phyloP scores from a whole-genome alignment of 2,888 invertebrate species.

The Liposcelis brunnea region DNA sequence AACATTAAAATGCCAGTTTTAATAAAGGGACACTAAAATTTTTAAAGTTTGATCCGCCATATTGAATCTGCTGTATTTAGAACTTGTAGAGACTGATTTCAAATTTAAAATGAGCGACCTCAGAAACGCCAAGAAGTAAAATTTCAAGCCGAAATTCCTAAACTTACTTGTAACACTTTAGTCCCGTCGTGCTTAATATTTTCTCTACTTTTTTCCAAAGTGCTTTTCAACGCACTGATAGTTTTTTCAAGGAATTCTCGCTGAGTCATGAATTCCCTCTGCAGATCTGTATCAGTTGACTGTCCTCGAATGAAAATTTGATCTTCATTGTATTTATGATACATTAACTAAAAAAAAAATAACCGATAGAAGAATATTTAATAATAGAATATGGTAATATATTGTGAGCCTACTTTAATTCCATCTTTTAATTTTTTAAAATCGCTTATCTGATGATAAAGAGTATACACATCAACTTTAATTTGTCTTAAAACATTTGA shows the following conservation, averaged over 20 bases:
- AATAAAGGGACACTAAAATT: neutral
- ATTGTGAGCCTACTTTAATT: slow-evolving; percentile 27
- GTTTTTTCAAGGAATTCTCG: slow-evolving; percentile 62
- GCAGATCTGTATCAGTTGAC: slow-evolving; percentile 50
- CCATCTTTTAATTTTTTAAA: slow-evolving; percentile 40
- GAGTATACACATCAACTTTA: slow-evolving; percentile 62
- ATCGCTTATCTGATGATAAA: slow-evolving; percentile 61
- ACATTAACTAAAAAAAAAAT: slow-evolving; percentile 32
- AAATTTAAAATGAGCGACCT: neutral
- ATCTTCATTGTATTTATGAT: slow-evolving; percentile 53
- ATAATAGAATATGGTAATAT: slow-evolving; percentile 9
- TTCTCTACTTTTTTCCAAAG: slow-evolving; percentile 22
- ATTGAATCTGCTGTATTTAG: too few relatives aligned
- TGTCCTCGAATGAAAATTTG: slow-evolving; percentile 48
- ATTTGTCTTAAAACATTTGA: slow-evolving; percentile 53
- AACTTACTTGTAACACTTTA: neutral
- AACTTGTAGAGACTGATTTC: too few relatives aligned
- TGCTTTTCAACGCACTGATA: slow-evolving; percentile 32
- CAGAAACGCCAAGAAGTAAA: neutral
- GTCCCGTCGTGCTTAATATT: slow-evolving; percentile 43
- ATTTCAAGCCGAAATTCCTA: neutral
- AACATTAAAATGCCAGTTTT: neutral
- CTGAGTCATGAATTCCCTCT: slow-evolving; percentile 60
- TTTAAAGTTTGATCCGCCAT: too few relatives aligned
- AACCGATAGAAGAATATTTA: slow-evolving; percentile 8